Evolutionary conservation across 2,113 vertebrate genomes (phyloP).

Genomic region (Opisthocomus hoazin): DNA sequence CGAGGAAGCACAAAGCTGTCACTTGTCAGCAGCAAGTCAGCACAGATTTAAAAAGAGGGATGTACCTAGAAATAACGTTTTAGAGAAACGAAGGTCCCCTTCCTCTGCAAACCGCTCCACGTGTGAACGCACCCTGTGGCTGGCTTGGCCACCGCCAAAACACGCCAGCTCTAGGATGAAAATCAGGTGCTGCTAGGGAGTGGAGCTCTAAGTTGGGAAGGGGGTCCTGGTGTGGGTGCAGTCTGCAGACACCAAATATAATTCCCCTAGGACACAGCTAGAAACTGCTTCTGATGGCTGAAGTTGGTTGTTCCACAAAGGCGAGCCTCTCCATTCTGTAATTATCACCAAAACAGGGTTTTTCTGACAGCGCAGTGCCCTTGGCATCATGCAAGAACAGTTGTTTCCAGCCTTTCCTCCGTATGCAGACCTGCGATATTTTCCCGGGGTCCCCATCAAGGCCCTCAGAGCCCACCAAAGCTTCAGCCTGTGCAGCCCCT

Average conservation of each 20-base stretch:
- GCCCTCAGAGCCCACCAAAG: not conserved
- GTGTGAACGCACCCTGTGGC: accelerated
- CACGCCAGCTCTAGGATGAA: accelerated
- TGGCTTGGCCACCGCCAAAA: not conserved
- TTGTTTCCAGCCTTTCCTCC: not conserved
- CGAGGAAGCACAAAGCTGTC: not conserved
- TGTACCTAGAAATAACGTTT: not conserved
- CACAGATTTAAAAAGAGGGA: not conserved
- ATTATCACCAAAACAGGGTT: accelerated
- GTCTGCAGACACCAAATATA: not conserved
- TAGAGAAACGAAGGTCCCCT: not conserved
- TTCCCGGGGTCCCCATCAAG: accelerated
- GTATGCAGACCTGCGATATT: not conserved
- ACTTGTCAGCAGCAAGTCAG: not conserved
- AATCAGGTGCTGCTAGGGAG: not conserved
- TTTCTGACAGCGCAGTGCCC: accelerated
- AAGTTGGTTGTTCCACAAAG: accelerated
- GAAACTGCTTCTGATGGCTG: not conserved
- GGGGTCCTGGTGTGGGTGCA: not conserved
- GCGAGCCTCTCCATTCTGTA: accelerated
- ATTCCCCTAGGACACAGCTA: not conserved
- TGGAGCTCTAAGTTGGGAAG: not conserved
- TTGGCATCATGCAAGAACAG: accelerated
- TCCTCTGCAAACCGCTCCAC: not conserved
- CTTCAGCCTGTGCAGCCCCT: not conserved